Percentiles rank a stretch among this genome's conserved stretches.
Evolutionary conservation across 2,113 vertebrate species (phyloP).

Genomic region (Oplegnathus fasciatus): DNA sequence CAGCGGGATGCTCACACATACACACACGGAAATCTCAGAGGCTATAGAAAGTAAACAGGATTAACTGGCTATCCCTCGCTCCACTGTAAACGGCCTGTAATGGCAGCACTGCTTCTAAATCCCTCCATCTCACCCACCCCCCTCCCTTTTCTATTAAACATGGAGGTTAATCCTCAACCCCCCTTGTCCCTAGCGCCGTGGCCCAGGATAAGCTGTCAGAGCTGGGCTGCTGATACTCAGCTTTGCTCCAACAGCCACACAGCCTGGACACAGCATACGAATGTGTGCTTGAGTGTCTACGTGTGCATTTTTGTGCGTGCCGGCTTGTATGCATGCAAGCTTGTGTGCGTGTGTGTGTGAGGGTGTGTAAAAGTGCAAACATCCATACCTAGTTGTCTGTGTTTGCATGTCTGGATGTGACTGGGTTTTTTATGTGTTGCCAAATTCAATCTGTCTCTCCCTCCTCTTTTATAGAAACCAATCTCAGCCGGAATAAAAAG

Average conservation of each 20-base stretch:
- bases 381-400: conserved; percentile 8
- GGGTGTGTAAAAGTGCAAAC: conserved; percentile 1
- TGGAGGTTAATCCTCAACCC: conserved; percentile 80
- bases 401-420: conserved; percentile 30
- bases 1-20: conserved; percentile 20
- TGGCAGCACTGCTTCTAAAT: conserved; percentile 81
- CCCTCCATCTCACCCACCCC: conserved; percentile 62
- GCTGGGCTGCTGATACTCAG: conserved; percentile 72
- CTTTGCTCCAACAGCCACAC: conserved; percentile 63
- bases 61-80: conserved; percentile 80
- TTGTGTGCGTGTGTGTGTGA: neutral
- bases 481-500: conserved; percentile 50
- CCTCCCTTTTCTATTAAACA: conserved; percentile 82
- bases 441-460: conserved; percentile 47
- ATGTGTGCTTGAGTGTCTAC: conserved; percentile 8
- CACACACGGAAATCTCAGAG: conserved; percentile 66
- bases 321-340: neutral
- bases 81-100: conserved; percentile 82
- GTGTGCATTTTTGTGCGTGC: neutral
- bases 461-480: conserved; percentile 51
- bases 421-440: neutral
- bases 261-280: conserved; percentile 44
- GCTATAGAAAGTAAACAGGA: conserved; percentile 85
- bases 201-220: conserved; percentile 77
- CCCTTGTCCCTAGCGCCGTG: conserved; percentile 64